Percentiles rank a stretch among this genome's conserved stretches.
phyloP scores from a whole-genome alignment of 2,888 invertebrate genomes.

The Catotricha subobsoleta region DNA sequence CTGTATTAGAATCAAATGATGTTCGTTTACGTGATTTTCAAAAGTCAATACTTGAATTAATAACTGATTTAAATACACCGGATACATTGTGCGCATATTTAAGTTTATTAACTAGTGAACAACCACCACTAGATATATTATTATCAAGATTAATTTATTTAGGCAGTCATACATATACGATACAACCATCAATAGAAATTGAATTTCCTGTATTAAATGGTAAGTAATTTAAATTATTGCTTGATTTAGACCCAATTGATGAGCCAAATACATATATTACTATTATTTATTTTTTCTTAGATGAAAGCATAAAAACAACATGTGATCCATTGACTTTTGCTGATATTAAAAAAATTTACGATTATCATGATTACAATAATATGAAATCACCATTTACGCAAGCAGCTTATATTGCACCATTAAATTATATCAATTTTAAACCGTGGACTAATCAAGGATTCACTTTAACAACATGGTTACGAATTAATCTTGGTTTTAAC shows the following conservation, averaged over 20 bases:
- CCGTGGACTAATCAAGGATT: slow-evolving; percentile 23
- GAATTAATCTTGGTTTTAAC: slow-evolving; percentile 12
- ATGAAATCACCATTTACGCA: slow-evolving; percentile 22
- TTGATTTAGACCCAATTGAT: background rate
- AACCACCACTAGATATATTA: slow-evolving; percentile 37
- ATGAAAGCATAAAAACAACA: slow-evolving; percentile 21
- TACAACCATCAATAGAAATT: slow-evolving; percentile 23
- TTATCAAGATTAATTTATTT: slow-evolving; percentile 35
- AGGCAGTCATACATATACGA: slow-evolving; percentile 17
- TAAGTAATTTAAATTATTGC: no score
- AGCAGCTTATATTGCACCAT: slow-evolving; percentile 24
- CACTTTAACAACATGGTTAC: slow-evolving; percentile 25
- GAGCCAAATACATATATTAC: background rate
- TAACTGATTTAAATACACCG: slow-evolving; percentile 30
- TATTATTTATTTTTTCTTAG: slow-evolving; percentile 11
- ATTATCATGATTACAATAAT: slow-evolving; percentile 21
- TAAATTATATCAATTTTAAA: slow-evolving; percentile 20
- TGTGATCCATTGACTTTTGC: slow-evolving; percentile 19
- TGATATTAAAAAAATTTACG: slow-evolving; percentile 23
- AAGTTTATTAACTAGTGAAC: slow-evolving; percentile 36
- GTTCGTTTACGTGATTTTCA: slow-evolving; percentile 36
- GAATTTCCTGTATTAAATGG: slow-evolving; percentile 18
- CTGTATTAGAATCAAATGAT: slow-evolving; percentile 21
- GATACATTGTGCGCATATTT: slow-evolving; percentile 36
- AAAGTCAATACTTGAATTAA: slow-evolving; percentile 43